Base-by-base conservation (phyloP, 2,888 invertebrate species). In the Caenorhabditis becei region DNA sequence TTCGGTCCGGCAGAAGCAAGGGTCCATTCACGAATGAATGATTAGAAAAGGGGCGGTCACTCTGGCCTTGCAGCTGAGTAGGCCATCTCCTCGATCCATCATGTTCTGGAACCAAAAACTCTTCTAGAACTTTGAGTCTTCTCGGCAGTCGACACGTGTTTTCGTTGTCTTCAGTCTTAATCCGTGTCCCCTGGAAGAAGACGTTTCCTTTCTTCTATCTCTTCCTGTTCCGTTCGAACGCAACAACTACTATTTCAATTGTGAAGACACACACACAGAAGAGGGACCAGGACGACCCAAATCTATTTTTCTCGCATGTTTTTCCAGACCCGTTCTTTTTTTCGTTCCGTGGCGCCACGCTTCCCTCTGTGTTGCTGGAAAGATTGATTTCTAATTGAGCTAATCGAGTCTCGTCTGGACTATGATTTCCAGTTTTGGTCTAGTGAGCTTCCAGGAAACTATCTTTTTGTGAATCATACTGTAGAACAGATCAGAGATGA, bases 301-400 rank as follows among this genome's bases (percentile, higher is more conserved):
- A 47, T 69, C 67, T 67, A 62, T 77, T 77, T 77, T 67, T 35
- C 61, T 66, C 28, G 28, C 51, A 28, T 54, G 61, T 61, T 54
- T 67, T 69, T 35, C 20, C 23, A 41, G 56, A 37, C 65, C 41
- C 41, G n/a, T 61, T 61, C 47, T 26, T 37, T 56, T 32, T 44
- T 67, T 32, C 18, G 18, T 24, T 41, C 16, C 37, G 14, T 28
- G 28, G 54, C 26, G 26, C 44, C 35, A 20, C 32, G 44, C 32
- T 41, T 26, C 41, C 24, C 37, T 54, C 37, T 14, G 44, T 37
- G n/a, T 47, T 47, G 47, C 47, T 4, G 10, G 18, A 11, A 47
- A 47, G 18, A 47, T 47, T 47, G n/a, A 20, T 47, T 47, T 18
- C 18, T 3, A 47, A 47, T 47, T 18, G 18, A 11, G 47, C 47